Base-by-base conservation (phyloP, 2,888 invertebrate genomes). In the Campopleginae sp. region DNA sequence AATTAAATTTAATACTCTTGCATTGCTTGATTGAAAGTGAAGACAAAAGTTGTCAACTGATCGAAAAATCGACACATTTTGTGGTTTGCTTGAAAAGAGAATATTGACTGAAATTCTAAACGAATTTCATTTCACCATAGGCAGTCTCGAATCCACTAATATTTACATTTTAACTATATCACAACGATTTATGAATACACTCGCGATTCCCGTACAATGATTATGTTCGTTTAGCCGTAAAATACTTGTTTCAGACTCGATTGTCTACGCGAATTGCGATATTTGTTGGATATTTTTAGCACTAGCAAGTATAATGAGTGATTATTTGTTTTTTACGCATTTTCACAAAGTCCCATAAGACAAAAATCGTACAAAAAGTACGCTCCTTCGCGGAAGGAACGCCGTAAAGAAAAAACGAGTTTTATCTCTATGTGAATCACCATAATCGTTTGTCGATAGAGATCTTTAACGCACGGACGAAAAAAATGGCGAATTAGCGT, bases 11-110 rank as follows among this genome's bases (percentile, higher is more conserved):
- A 77, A 27, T 48, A 48, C 58, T 23, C 48, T 78, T 70, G 70
- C 74, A 80, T 84, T 80, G 80, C 84, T 80, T 77, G 31, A 23
- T 74, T 54, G 12, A 14, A 58, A 4, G 27, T 58, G 66, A 68
- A 66, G 58, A 48, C 48, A 51, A 80, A 70, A 48, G 38, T 76
- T 33, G 38, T 75, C 61, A 58, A 58, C 14, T 2, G 7, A 46
- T 31, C 63, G n/a, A 63, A 71, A 71, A 71, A 17, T 38, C 23
- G 27, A 68, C 14, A 27, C 6, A 51, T 58, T 58, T 27, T 12
- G 7, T 19, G 2, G 27, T 46, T 70, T 14, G 27, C 27, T 58
- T 14, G 58, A 27, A 58, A 58, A 5, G 0, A 27, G 1, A 5
- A 58, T 14, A 27, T 27, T 27, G 4, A 12, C 2, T 58, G 68